A percentile compares a stretch with the other conserved stretches of the same genome.
Evolutionary conservation across 2,888 invertebrate genomes (phyloP).

Genomic region (Epinotia brunnichana): DNA sequence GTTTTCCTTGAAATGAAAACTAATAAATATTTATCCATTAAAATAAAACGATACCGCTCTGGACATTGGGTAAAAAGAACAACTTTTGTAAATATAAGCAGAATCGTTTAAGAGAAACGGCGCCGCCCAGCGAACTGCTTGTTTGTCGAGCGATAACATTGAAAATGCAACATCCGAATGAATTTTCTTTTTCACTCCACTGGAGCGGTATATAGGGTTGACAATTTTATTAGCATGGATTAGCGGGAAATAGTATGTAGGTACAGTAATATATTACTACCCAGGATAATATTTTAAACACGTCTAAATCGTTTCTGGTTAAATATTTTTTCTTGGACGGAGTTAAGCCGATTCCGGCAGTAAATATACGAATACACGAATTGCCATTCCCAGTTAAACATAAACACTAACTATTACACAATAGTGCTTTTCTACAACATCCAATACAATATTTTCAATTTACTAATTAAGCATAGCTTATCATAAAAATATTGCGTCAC

Average conservation of each 20-base stretch:
- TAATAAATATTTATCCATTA: background rate
- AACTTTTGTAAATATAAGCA: background rate
- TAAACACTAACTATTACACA: too few species aligned
- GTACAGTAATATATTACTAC: background rate
- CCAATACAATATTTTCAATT: too few species aligned
- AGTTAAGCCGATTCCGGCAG: too few species aligned
- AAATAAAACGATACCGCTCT: too few species aligned
- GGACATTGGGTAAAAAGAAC: background rate
- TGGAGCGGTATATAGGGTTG: slow-evolving; percentile 36
- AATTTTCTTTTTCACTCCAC: slow-evolving; percentile 39
- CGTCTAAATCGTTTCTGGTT: too few species aligned
- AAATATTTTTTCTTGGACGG: too few species aligned
- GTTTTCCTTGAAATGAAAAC: background rate
- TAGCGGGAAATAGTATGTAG: background rate
- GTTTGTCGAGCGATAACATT: slow-evolving; percentile 38
- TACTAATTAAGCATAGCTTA: too few species aligned
- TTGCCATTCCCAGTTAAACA: too few species aligned
- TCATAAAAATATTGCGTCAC: too few species aligned
- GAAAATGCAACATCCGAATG: slow-evolving; percentile 42
- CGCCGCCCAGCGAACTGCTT: slow-evolving; percentile 16
- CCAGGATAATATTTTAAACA: too few species aligned
- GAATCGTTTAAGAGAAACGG: slow-evolving; percentile 14
- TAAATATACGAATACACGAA: too few species aligned
- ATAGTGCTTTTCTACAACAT: too few species aligned
- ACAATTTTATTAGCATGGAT: background rate